These are phyloP conservation scores for Corythoichthys haematopterus DNA, from an alignment of 2,113 vertebrate species.

Conservation along the genomic window DNA sequence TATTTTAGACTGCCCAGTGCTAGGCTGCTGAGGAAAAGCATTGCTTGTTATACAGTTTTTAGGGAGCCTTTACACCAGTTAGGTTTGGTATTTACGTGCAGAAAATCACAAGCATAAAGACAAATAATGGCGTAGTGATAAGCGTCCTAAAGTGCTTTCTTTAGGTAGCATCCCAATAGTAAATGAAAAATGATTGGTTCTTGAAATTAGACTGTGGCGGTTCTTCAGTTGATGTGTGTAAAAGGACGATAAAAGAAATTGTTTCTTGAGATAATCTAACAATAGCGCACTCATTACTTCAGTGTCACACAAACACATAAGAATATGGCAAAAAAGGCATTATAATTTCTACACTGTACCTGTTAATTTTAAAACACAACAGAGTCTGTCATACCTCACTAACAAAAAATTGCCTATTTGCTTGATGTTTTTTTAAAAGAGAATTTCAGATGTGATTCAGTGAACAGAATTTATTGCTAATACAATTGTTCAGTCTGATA, in stretches of 20 bases:
- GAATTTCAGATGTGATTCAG: constrained; percentile 5
- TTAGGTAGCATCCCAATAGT: background rate
- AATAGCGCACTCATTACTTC: background rate
- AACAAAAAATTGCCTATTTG: background rate
- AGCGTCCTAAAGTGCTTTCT: background rate
- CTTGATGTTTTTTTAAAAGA: background rate
- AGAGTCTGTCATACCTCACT: background rate
- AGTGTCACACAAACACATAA: background rate
- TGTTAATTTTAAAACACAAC: too few relatives aligned
- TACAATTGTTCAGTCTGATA: constrained; percentile 33
- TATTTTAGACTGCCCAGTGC: constrained; percentile 5
- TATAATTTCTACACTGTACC: background rate
- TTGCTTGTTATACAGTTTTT: background rate
- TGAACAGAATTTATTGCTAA: constrained; percentile 17
- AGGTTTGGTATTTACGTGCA: background rate
- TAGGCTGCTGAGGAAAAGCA: background rate
- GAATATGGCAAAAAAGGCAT: background rate
- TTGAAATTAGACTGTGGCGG: background rate
- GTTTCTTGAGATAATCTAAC: constrained; percentile 18
- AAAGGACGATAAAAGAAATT: constrained; percentile 41
- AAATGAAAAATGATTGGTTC: background rate
- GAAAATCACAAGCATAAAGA: background rate
- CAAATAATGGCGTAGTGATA: background rate
- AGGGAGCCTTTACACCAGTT: background rate
- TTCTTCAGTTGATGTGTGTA: constrained; percentile 3